A percentile compares a stretch with the other conserved stretches of the same genome.
Evolutionary conservation across 1,140 invertebrate species (phyloP).

Genomic region (Cherax quadricarinatus): DNA sequence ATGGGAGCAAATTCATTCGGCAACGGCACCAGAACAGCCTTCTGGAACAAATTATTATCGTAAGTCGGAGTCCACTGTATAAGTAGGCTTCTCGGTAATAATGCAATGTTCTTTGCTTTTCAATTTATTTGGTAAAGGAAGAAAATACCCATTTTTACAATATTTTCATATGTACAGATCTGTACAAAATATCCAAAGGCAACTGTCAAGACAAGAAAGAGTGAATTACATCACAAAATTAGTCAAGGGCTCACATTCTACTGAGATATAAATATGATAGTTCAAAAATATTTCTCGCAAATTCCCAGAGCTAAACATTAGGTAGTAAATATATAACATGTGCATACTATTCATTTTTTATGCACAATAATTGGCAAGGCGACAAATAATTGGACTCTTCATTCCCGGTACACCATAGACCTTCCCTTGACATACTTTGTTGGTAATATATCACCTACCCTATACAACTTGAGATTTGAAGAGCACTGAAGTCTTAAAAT

Average conservation of each 20-base stretch:
- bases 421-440: conserved; percentile 53
- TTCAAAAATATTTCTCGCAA: conserved; percentile 3
- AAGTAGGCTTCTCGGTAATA: neutral
- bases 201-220: conserved; percentile 58
- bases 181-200: conserved; percentile 63
- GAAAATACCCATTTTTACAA: conserved; percentile 66
- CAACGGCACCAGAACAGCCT: too few relatives aligned
- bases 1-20: too few relatives aligned
- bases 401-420: neutral
- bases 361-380: conserved; percentile 10
- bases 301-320: conserved; percentile 18
- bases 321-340: neutral
- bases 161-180: conserved; percentile 63
- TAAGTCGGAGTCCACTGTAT: too few relatives aligned
- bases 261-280: neutral
- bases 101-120: neutral
- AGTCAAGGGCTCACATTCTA: conserved; percentile 39
- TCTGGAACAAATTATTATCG: too few relatives aligned
- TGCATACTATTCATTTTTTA: neutral
- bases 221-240: conserved; percentile 61
- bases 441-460: conserved; percentile 22
- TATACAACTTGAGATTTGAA: conserved; percentile 58
- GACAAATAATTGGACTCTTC: neutral
- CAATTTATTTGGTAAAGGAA: conserved; percentile 58
- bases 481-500: conserved; percentile 60